Percentiles rank a stretch among this genome's conserved stretches.
phyloP scores from a whole-genome alignment of 2,888 invertebrate genomes.

The Monoplex corrugatus region DNA sequence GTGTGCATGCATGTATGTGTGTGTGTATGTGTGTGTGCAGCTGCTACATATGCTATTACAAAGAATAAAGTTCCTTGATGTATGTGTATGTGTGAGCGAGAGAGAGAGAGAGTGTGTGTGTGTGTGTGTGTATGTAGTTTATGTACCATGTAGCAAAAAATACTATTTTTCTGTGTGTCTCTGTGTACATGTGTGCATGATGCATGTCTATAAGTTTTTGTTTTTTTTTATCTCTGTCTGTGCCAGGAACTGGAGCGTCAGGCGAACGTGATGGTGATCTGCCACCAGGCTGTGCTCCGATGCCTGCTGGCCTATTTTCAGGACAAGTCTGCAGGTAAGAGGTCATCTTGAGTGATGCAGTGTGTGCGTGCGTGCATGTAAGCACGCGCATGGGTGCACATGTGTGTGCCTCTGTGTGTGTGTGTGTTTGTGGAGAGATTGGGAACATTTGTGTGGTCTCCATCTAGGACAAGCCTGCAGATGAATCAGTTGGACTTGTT shows the following conservation, averaged over 20 bases:
- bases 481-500: no score
- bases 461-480: no score
- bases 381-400: neutral
- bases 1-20: neutral
- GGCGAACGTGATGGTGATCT: constrained; percentile 85
- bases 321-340: constrained; percentile 84
- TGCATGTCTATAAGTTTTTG: no score
- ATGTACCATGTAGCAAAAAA: no score
- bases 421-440: no score
- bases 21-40: neutral
- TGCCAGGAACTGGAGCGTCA: constrained; percentile 90
- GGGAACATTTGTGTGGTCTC: no score
- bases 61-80: no score
- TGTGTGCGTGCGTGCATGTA: neutral
- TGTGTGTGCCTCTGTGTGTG: neutral
- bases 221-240: constrained; percentile 43
- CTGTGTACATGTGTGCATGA: no score
- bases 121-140: no score
- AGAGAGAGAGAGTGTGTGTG: neutral
- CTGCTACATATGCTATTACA: no score
- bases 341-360: neutral
- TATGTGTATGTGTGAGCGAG: neutral
- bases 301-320: constrained; percentile 96
- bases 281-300: constrained; percentile 94
- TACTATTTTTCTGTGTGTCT: no score